phyloP scores from a whole-genome alignment of 2,888 invertebrate genomes.

The Pristionchus japonicus region DNA sequence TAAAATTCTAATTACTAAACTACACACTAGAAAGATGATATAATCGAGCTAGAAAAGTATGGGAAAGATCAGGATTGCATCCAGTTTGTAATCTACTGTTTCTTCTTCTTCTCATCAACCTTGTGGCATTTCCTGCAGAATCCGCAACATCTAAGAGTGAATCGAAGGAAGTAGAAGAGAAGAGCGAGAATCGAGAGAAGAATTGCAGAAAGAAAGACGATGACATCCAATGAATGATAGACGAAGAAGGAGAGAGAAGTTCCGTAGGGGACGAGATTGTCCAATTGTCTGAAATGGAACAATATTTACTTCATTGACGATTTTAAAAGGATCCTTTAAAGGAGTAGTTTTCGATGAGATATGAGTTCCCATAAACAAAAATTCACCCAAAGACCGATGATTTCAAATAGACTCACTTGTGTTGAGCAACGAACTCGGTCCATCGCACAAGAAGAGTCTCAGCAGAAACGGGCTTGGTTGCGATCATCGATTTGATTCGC shows the following conservation, averaged over 20 bases:
- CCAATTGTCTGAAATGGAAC: constrained; percentile 47
- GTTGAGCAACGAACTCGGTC: constrained; percentile 65
- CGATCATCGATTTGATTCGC: constrained; percentile 60
- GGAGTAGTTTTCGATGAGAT: no score
- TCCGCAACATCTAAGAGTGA: background rate
- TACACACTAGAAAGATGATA: background rate
- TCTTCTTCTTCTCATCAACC: background rate
- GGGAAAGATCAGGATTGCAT: background rate
- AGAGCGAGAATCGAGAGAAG: background rate
- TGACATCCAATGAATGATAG: constrained; percentile 48
- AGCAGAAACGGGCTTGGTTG: constrained; percentile 59
- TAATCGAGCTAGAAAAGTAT: background rate
- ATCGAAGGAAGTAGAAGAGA: background rate
- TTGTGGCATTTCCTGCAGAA: background rate
- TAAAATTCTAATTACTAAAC: background rate
- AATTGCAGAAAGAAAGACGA: background rate
- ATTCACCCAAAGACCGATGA: background rate
- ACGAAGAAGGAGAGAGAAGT: constrained; percentile 40
- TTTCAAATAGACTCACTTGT: constrained; percentile 47
- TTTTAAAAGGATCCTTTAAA: background rate
- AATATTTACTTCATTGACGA: background rate
- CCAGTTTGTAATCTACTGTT: no score
- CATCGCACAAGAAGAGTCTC: constrained; percentile 60
- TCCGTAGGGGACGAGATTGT: constrained; percentile 47
- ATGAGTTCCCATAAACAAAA: background rate